Percentiles rank a stretch among this genome's conserved stretches.
These are phyloP conservation scores for Hedychridium roseum DNA, from an alignment of 2,888 invertebrate species.

Conservation along the genomic window DNA sequence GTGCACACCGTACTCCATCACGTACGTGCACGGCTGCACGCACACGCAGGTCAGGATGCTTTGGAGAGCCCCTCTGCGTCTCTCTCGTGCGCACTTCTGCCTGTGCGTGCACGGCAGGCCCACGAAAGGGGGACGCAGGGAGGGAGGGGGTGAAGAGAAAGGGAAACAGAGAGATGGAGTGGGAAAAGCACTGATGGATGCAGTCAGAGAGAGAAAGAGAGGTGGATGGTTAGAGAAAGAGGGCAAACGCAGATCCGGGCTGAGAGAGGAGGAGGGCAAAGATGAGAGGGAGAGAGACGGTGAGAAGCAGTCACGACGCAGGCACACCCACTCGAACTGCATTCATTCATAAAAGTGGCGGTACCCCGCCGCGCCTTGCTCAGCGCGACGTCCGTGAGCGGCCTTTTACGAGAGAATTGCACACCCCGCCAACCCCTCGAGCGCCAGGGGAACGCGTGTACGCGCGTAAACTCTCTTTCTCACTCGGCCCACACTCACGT, in stretches of 20 bases:
- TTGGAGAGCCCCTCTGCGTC: neutral
- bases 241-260: neutral
- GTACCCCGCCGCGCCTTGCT: constrained; percentile 30
- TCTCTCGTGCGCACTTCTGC: neutral
- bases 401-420: constrained; percentile 34
- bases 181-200: neutral
- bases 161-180: neutral
- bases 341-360: constrained; percentile 57
- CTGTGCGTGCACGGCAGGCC: constrained; percentile 2
- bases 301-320: constrained; percentile 41
- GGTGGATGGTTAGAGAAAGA: neutral
- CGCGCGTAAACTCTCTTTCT: constrained; percentile 1
- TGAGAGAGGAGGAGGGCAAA: neutral
- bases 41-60: neutral
- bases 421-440: constrained; percentile 11
- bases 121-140: too few relatives aligned
- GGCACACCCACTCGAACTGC: constrained; percentile 55
- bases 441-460: constrained; percentile 4
- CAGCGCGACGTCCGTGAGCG: constrained; percentile 24
- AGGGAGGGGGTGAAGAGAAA: neutral
- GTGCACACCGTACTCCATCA: too few relatives aligned
- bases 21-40: constrained; percentile 12
- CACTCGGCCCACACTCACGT: neutral
- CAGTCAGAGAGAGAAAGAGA: neutral
- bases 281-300: constrained; percentile 8